phyloP scores from a whole-genome alignment of 2,888 invertebrate species.

The Diarsia brunnea region DNA sequence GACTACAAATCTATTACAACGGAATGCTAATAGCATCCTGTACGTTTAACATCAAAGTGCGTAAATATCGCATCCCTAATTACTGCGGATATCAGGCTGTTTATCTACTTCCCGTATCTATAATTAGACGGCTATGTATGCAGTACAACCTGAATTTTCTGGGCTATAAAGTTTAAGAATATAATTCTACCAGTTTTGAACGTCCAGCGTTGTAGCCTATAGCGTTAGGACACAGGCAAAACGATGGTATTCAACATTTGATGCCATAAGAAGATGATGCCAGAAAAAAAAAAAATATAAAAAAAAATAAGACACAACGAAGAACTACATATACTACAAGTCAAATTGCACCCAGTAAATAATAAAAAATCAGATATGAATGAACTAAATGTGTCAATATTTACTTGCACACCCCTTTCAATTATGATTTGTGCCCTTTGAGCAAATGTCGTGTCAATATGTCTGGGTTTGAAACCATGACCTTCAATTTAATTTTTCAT shows the following conservation, averaged over 20 bases:
- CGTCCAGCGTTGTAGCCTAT: background rate
- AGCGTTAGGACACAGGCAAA: too few relatives aligned
- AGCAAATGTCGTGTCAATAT: too few relatives aligned
- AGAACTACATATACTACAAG: too few relatives aligned
- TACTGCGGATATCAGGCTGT: constrained; percentile 14
- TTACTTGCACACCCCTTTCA: too few relatives aligned
- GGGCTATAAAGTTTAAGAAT: background rate
- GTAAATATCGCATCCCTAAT: constrained; percentile 29
- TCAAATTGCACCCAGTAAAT: too few relatives aligned
- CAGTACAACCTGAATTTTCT: background rate
- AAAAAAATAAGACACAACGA: too few relatives aligned
- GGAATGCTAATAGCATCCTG: constrained; percentile 1
- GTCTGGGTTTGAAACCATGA: background rate
- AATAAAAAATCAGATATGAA: too few relatives aligned
- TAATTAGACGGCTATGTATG: background rate
- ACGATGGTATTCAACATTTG: background rate
- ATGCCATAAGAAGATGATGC: too few relatives aligned
- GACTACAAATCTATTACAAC: constrained; percentile 7
- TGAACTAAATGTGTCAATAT: too few relatives aligned
- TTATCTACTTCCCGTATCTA: constrained; percentile 20
- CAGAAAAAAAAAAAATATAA: too few relatives aligned
- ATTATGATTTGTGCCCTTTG: too few relatives aligned
- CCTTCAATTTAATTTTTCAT: background rate
- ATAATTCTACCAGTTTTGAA: background rate
- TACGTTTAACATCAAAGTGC: constrained; percentile 9